Evolutionary conservation across 2,888 invertebrate genomes (phyloP).

Genomic region (Dioctria rufipes): DNA sequence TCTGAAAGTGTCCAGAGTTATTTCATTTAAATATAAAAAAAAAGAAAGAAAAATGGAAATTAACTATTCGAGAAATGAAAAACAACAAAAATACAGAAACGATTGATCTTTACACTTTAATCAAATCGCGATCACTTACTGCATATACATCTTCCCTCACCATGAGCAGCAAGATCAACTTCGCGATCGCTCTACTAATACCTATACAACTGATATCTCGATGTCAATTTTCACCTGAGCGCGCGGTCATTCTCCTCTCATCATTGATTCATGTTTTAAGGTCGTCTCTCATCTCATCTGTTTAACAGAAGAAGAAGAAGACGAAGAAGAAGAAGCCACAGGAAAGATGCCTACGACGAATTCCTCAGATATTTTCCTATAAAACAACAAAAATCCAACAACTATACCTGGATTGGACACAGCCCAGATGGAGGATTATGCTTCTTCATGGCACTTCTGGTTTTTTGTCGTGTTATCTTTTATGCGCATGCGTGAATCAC

Average conservation of each 20-base stretch:
- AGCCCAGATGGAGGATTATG: not conserved
- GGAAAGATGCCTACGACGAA: not conserved
- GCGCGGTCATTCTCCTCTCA: conserved; percentile 37
- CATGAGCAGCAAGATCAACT: not conserved
- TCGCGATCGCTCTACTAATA: too few relatives aligned
- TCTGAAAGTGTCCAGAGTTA: conserved; percentile 21
- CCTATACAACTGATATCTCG: not conserved
- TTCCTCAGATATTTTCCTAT: conserved; percentile 16
- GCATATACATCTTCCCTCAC: not conserved
- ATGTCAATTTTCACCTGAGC: conserved; percentile 29
- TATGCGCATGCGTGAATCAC: conserved; percentile 20
- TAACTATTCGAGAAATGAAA: not conserved
- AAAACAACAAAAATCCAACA: not conserved
- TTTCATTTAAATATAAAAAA: not conserved
- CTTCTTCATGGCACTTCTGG: conserved; percentile 19
- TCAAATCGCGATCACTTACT: conserved; percentile 39
- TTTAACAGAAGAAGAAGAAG: not conserved
- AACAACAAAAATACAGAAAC: not conserved
- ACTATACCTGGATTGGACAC: not conserved
- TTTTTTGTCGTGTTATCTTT: not conserved
- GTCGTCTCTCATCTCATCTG: conserved; percentile 40
- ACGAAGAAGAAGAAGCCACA: not conserved
- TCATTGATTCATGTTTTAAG: conserved; percentile 38
- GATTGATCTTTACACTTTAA: not conserved
- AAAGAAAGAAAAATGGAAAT: not conserved